Evolutionary conservation across 2,888 invertebrate genomes (phyloP).

Genomic region (Ecdyonurus torrentis): DNA sequence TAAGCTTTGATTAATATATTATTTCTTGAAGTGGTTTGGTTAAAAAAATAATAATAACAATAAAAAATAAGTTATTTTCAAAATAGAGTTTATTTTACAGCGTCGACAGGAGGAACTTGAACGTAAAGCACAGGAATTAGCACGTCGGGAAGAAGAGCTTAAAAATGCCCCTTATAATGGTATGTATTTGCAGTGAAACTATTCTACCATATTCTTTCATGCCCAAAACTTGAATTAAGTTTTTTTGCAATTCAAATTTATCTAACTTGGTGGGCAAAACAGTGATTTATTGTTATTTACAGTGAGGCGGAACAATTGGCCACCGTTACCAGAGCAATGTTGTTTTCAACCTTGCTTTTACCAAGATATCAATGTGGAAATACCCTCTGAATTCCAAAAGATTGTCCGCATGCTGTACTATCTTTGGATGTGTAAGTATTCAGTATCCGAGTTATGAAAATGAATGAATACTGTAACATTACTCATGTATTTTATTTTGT

Average conservation of each 20-base stretch:
- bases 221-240: neutral
- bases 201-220: no score
- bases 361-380: constrained; percentile 98
- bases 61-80: neutral
- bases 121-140: constrained; percentile 76
- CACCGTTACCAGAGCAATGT: constrained; percentile 83
- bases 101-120: constrained; percentile 79
- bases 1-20: no score
- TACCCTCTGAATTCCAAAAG: constrained; percentile 93
- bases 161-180: constrained; percentile 34
- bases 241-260: neutral
- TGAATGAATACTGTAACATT: neutral
- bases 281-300: constrained; percentile 16
- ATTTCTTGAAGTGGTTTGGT: no score
- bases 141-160: constrained; percentile 75
- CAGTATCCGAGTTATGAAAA: neutral
- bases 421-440: constrained; percentile 86
- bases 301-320: constrained; percentile 89
- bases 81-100: constrained; percentile 35
- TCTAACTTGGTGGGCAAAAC: no score
- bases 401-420: constrained; percentile 90
- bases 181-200: constrained; percentile 16
- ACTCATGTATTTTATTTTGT: constrained; percentile 19
- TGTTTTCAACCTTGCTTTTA: constrained; percentile 97
- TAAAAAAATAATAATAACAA: no score